These are phyloP conservation scores for Tragelaphus strepsiceros DNA, from an alignment of 2,113 vertebrate genomes.

Conservation along the genomic window DNA sequence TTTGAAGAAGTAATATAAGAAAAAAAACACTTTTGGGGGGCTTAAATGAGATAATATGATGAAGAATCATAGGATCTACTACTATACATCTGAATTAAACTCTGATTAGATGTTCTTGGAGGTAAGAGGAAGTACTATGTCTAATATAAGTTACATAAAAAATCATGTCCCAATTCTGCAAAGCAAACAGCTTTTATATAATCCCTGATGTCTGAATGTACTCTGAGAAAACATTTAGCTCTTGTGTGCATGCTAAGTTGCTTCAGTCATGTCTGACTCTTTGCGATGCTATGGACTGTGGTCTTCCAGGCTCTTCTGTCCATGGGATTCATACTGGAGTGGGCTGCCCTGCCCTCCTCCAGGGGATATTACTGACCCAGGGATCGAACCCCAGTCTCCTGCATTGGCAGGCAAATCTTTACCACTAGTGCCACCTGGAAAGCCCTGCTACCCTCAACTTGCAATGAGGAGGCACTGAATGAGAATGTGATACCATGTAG, in stretches of 20 bases:
- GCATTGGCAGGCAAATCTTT: neutral
- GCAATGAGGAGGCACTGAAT: neutral
- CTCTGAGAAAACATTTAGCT: neutral
- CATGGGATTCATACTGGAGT: neutral
- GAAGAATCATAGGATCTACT: neutral
- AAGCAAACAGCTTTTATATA: neutral
- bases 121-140: neutral
- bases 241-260: rapidly evolving
- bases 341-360: neutral
- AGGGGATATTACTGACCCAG: neutral
- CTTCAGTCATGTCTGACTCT: rapidly evolving
- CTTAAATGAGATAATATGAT: neutral
- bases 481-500: neutral
- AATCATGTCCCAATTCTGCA: neutral
- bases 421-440: neutral
- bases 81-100: neutral
- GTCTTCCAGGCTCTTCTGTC: neutral
- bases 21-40: neutral
- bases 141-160: neutral
- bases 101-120: neutral
- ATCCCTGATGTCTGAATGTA: neutral
- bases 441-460: neutral
- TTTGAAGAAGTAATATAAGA: neutral
- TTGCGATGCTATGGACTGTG: neutral
- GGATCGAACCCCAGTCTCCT: neutral